Base-by-base conservation (phyloP, 2,888 invertebrate species). In the Trachelus stipa region DNA sequence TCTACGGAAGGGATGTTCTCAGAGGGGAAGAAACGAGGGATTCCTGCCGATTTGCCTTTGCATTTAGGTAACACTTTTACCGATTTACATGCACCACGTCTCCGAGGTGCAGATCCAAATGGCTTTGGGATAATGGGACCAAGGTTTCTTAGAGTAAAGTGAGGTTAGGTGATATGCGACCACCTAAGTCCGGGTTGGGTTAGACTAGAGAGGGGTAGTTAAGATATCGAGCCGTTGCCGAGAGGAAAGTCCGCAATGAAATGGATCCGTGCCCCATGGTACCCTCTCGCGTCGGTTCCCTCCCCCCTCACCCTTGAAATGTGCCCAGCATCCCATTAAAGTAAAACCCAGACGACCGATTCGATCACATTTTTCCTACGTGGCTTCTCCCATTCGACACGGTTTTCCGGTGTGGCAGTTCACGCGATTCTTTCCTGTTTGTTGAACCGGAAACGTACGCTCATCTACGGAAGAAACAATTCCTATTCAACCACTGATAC, bases 221-320 rank as follows among this genome's bases (percentile, higher is more conserved):
- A 83, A 83, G 83, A 82, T 83, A 83, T 83, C 80, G 83, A 83
- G 79, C 83, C 31, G 31, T 33, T 30, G 31, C 12, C 71, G 71
- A 34, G 31, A 71, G 71, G 33, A 31, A 34, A 71, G 71, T 15
- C 31, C 9, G 12, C 71, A 71, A 34, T 71, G 71, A 71, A 71
- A 34, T 34, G 71, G 71, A 12, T 56, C 71, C 71, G 33, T 71
- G 12, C 71, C 71, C 12, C 31, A 15, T 71, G 71, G 71, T 71
- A 71, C 30, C 31, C 12, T 34, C 11, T 31, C 31, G 71, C 31
- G 31, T 71, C 71, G 31, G 23, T 9, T 2, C 23, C 56, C 23
- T 23, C 15, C 6, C 4, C 40, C 15, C 15, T 40, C 15, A 40
- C 12, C 15, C 15, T 23, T 56, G 23, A 56, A 56, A 56, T 56